Evolutionary conservation across 2,888 invertebrate genomes (phyloP), one percentile per base, ranked within the genome.

Genomic region (Mythimna vitellina): DNA sequence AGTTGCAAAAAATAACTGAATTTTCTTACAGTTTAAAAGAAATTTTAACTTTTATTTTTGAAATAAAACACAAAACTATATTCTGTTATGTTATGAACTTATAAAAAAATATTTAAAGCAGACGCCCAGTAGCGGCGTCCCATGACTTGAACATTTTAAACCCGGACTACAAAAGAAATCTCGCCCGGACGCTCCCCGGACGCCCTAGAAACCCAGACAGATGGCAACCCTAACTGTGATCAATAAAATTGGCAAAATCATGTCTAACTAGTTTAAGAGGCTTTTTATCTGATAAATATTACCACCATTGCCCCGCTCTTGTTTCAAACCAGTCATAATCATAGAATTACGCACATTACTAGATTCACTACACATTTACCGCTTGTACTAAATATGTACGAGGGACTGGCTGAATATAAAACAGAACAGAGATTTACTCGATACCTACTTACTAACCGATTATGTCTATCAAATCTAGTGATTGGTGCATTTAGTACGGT

Each of bases 391-490:
- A 60, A 60, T 74, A 17, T 20, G 6, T 46, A 66, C 74, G 35
- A 60, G 78, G 10, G 14, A 65, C 57, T 62, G 49, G 58, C 8
- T 51, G 73, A 73, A 73, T 64, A 49, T 68, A 76, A 72, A 78
- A 60, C 63, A 46, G 74, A 58, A 51, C 67, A 73, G 65, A 72
- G 70, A 71, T 80, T 72, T 62, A 70, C 69, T 67, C 42, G 58
- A 63, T 61, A 29, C 22, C 35, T 42, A 65, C 58, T 76, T 65
- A 81, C 51, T 2, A n/a, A 42, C 77, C 72, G 64, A 74, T 82
- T 82, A 83, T 70, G 83, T 80, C 83, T 63, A 75, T 85, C 83
- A 78, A 68, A 75, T 85, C 83, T 76, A 66, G 76, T 32, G 69
- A 70, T 82, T 76, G 75, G 75, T 73, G 72, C 69, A 73, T 81